Evolutionary conservation across 2,113 vertebrate species (phyloP), one percentile per base, ranked within the genome.

Genomic region (Pygoscelis antarcticus): DNA sequence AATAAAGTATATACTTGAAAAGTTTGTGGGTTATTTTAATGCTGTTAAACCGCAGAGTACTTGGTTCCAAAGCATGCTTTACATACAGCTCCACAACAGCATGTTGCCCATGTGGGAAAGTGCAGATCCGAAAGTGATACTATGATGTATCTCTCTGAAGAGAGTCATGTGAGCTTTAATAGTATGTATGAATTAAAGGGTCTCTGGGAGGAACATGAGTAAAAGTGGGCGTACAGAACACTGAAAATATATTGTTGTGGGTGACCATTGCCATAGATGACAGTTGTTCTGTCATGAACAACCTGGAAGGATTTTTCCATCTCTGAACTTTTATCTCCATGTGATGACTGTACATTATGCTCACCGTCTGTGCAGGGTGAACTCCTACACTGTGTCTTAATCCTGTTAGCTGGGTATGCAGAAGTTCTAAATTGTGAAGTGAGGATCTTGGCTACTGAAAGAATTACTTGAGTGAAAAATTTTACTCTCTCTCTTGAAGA

Each of bases 1-100:
- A 98, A 98, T 98, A 98, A 98, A 98, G 61, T 96, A 94, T 78
- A 77, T 95, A 97, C 97, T 98, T 98, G 94, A 97, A 94, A 97
- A 90, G 23, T 54, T 51, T 88, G 68, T 87, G 94, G 23, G 15
- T 72, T 95, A 29, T 70, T 82, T 83, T 79, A 71, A 40, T 83
- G 68, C 23, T 74, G 17, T 91, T 83, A 42, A 90, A 76, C 58
- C 70, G 38, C 46, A 22, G 29, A 83, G 55, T 71, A 29, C n/a
- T 71, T 74, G 3, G 9, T 77, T 84, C 46, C 62, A 51, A 70
- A 88, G 78, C 32, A 8, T 58, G 25, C 60, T 83, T 83, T 70
- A 42, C 71, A 46, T 83, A 58, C 13, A 71, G 30, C 78, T 89
- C 58, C 62, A 79, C 30, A 85, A 23, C 66, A 81, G 46, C 34